Base-by-base conservation (phyloP, 2,888 invertebrate genomes). In the Achlya flavicornis region DNA sequence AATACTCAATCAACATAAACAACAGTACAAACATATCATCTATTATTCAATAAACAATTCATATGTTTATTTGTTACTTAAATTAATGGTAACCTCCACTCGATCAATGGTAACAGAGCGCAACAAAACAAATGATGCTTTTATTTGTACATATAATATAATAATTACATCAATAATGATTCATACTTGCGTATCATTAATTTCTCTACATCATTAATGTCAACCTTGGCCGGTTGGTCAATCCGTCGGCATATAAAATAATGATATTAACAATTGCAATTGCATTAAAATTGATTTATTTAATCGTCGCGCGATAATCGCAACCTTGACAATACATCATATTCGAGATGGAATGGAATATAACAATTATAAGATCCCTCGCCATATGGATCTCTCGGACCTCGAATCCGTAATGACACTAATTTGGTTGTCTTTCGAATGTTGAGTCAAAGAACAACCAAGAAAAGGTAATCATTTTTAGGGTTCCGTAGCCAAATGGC, bases 131-230 rank as follows among this genome's bases (percentile, higher is more conserved):
- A 59, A 63, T 70, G 66, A 71, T 66, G 68, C 62, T 71, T 74
- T 73, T 63, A 75, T 74, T 70, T 62, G 74, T 66, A 68, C 66
- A 66, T 70, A 26, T 72, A 69, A 74, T 75, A 65, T 68, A 75
- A 74, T 76, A 69, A 75, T 72, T 70, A 66, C 63, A 74, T 74
- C 77, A 77, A 75, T 76, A 72, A 72, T 75, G 71, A 68, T 69
- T 67, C 69, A 75, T 74, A 66, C 69, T 72, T 67, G 74, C 66
- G 73, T 71, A 72, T 79, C 78, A 79, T 85, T 83, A 80, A 80
- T 80, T 77, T 70, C 62, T 63, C 68, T 62, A 64, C 72, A 78
- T 73, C 76, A 76, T 79, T 68, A 65, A 57, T 14, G 61, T 11
- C 58, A 64, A 63, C 74, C 74, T 74, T 74, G 72, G 68, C 69